Evolutionary conservation across 2,888 invertebrate species (phyloP), one percentile per base, ranked within the genome.

Genomic region (Lacanobia oleracea): DNA sequence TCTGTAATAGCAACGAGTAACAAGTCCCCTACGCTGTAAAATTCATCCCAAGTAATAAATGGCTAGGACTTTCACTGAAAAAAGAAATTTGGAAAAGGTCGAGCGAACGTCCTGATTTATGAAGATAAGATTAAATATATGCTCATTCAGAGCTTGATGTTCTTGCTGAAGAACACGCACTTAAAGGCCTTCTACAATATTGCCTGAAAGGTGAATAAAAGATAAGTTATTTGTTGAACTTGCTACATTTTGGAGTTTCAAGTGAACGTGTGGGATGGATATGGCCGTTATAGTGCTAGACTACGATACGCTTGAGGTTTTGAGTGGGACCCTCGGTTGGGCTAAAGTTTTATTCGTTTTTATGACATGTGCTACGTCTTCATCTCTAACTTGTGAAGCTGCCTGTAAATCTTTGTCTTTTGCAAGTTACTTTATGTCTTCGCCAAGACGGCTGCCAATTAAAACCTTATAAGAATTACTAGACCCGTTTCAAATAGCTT

Each of bases 11-110:
- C n/a, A 27, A 27, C n/a, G 48, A 16, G 65, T 76, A 68, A 73
- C 66, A 77, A 59, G 70, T 71, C 62, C 21, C 33, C 23, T 40
- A 37, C 40, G 62, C 14, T 81, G 62, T 68, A 57, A 68, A 80
- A 81, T 77, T 73, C 60, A 68, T 81, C 70, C 63, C 73, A 59
- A 54, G 69, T 80, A 76, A 80, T 70, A 80, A 76, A 80, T 66
- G 70, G 65, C 56, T 27, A 66, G 59, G 70, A 59, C 21, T 77
- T 67, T 50, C 56, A 68, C 65, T 54, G 62, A 75, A 82, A 79
- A 81, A 74, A 60, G 60, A 73, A 63, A 72, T 72, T 79, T 76
- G n/a, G 37, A 54, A 69, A 69, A 75, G 75, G 76, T 72, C 72
- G 67, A 59, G 69, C 53, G 57, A 54, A 67, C 60, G 18, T 56